Evolutionary conservation across 2,888 invertebrate species (phyloP).

Genomic region (Vannuccia rotundouncinata): DNA sequence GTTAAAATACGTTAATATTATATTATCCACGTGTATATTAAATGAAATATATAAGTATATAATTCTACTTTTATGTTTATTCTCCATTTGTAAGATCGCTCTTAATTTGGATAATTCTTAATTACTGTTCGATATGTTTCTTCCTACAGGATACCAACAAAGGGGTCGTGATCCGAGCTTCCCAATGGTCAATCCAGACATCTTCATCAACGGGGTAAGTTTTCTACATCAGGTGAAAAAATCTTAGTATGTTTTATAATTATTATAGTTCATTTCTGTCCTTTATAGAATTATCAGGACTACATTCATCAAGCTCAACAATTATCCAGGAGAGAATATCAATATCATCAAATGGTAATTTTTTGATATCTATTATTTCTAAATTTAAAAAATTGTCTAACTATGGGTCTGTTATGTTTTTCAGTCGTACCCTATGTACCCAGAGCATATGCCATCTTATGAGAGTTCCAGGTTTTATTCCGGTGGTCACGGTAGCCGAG

Average conservation of each 20-base stretch:
- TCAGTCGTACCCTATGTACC: background rate
- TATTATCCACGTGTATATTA: too few relatives aligned
- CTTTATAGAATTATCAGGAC: background rate
- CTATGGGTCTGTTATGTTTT: background rate
- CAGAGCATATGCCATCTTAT: background rate
- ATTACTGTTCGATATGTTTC: background rate
- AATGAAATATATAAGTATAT: too few relatives aligned
- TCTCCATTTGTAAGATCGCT: too few relatives aligned
- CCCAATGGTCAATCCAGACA: constrained; percentile 7
- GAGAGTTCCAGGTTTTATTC: background rate
- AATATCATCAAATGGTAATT: background rate
- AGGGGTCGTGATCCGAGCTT: background rate
- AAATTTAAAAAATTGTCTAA: background rate
- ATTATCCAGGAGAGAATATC: background rate
- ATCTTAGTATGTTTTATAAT: background rate
- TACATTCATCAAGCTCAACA: constrained; percentile 12
- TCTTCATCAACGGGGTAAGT: constrained; percentile 5
- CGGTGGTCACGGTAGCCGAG: constrained; percentile 2
- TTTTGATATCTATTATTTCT: background rate
- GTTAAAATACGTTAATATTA: too few relatives aligned
- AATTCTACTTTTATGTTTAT: too few relatives aligned
- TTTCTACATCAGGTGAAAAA: background rate
- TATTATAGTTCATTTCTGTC: background rate
- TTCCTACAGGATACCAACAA: background rate
- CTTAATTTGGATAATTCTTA: too few relatives aligned